A percentile compares a stretch with the other conserved stretches of the same genome.
These are phyloP conservation scores for Drosophila siamana DNA, from an alignment of 2,888 invertebrate species.

Conservation along the genomic window DNA sequence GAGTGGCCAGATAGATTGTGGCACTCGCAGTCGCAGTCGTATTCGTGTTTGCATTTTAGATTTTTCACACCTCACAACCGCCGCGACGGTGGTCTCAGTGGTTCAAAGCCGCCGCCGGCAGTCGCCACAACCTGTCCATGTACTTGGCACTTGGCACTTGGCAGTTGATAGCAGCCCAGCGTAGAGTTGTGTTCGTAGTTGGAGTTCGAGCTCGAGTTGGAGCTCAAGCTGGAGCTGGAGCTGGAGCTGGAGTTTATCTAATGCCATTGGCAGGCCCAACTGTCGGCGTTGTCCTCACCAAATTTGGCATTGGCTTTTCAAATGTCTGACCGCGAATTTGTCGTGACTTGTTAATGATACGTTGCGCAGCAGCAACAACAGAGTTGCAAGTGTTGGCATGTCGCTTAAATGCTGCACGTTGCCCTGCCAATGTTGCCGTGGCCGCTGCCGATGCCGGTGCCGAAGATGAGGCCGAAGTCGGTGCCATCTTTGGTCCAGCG, in stretches of 20 bases:
- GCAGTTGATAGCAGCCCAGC: slow-evolving; percentile 29
- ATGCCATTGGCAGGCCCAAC: slow-evolving; percentile 59
- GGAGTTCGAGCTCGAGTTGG: slow-evolving; percentile 31
- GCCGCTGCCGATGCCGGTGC: slow-evolving; percentile 53
- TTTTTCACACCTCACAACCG: slow-evolving; percentile 73
- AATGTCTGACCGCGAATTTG: slow-evolving; percentile 81
- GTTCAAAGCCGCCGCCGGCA: slow-evolving; percentile 78
- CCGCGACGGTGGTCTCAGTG: slow-evolving; percentile 65
- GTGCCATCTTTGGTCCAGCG: slow-evolving; percentile 71
- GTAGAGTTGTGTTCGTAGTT: not conserved
- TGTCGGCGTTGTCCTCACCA: slow-evolving; percentile 67
- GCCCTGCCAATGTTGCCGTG: slow-evolving; percentile 5
- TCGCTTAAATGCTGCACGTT: slow-evolving; percentile 73
- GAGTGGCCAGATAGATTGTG: slow-evolving; percentile 20
- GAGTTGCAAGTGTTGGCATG: slow-evolving; percentile 71
- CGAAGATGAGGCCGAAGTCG: slow-evolving; percentile 49
- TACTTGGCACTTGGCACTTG: slow-evolving; percentile 59
- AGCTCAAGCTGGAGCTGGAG: slow-evolving; percentile 27
- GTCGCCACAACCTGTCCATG: slow-evolving; percentile 67
- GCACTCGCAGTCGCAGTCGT: not conserved
- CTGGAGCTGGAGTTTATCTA: slow-evolving; percentile 72
- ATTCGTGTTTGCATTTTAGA: slow-evolving; percentile 78
- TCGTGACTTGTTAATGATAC: slow-evolving; percentile 84
- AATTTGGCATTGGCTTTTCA: slow-evolving; percentile 77
- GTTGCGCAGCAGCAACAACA: slow-evolving; percentile 40